These are phyloP conservation scores for Oryctes rhinoceros DNA, from an alignment of 1,140 invertebrate species.

Conservation along the genomic window DNA sequence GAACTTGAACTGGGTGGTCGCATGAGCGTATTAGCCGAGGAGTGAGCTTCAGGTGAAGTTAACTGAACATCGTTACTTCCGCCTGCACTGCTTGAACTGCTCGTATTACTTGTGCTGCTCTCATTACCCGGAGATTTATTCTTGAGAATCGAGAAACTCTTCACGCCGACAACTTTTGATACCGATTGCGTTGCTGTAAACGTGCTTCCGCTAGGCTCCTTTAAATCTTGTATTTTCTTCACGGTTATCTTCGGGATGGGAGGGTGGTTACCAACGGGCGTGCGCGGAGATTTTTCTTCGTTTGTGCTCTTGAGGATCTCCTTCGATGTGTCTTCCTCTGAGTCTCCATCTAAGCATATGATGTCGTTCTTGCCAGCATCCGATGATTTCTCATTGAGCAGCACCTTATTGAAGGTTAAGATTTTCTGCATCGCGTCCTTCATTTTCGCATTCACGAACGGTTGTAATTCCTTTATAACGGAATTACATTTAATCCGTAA, in stretches of 20 bases:
- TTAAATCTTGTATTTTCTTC: conserved; percentile 23
- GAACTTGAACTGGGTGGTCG: neutral
- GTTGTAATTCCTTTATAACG: neutral
- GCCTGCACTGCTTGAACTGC: neutral
- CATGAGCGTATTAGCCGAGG: neutral
- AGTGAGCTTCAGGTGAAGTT: neutral
- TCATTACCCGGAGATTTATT: neutral
- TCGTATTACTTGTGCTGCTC: neutral
- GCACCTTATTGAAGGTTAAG: neutral
- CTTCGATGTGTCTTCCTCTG: neutral
- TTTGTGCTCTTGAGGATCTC: neutral
- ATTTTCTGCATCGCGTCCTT: conserved; percentile 18
- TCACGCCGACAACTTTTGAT: neutral
- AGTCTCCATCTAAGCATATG: conserved; percentile 8
- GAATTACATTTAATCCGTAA: neutral
- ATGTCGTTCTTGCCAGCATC: neutral
- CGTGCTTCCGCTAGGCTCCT: neutral
- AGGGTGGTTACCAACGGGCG: neutral
- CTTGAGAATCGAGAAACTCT: conserved; percentile 5
- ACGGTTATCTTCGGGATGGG: neutral
- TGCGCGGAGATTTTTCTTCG: neutral
- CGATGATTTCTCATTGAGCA: neutral
- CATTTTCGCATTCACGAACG: neutral
- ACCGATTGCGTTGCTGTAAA: neutral
- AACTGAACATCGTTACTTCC: neutral